These are phyloP conservation scores for Oreamnos americanus DNA, from an alignment of 2,113 vertebrate genomes.

Conservation along the genomic window DNA sequence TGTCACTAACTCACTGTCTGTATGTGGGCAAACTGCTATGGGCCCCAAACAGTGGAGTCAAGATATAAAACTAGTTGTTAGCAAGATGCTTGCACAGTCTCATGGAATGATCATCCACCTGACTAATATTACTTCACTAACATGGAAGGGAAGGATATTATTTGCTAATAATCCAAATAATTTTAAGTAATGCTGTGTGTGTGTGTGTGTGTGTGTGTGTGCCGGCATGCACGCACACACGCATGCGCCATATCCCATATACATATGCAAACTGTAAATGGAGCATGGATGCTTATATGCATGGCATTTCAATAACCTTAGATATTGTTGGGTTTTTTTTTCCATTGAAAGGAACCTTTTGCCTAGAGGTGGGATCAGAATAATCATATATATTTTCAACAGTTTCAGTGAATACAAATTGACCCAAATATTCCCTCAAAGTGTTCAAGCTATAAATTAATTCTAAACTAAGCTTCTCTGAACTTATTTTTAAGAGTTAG, in stretches of 20 bases:
- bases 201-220: neutral
- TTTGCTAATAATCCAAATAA: neutral
- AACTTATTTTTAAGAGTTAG: slow-evolving; percentile 19
- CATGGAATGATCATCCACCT: neutral
- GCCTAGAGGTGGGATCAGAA: slow-evolving; percentile 13
- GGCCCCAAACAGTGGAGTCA: neutral
- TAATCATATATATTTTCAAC: slow-evolving; percentile 20
- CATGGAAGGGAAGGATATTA: neutral
- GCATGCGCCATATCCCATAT: neutral
- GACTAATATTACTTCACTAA: neutral
- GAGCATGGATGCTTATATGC: neutral
- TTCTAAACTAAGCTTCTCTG: slow-evolving; percentile 49
- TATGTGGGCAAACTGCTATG: neutral
- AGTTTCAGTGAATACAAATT: slow-evolving; percentile 6
- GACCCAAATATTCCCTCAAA: slow-evolving; percentile 45
- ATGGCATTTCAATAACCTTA: slow-evolving; percentile 1
- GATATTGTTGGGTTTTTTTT: neutral
- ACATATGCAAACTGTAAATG: neutral
- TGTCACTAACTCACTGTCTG: slow-evolving; percentile 33
- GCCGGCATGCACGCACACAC: fast-evolving
- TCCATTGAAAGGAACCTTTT: neutral
- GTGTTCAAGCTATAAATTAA: slow-evolving; percentile 26
- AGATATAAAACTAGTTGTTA: neutral
- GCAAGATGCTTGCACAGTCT: neutral
- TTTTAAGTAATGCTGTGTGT: neutral